Evolutionary conservation across 2,113 vertebrate genomes (phyloP), one percentile per base, ranked within the genome.

Genomic region (Potamarius usumacintae): DNA sequence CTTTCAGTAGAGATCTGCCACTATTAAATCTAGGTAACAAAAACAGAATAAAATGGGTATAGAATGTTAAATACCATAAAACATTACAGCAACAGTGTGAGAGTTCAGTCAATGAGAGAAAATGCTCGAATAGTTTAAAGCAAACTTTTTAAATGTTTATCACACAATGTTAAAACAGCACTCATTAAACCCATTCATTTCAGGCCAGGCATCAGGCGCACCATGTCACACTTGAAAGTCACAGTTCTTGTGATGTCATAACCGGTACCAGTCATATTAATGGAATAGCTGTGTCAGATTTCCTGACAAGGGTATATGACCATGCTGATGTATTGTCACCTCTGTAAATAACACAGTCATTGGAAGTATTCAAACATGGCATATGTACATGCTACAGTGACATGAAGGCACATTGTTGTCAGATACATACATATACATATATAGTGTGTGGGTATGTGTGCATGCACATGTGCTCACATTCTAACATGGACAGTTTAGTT

Each of bases 321-420:
- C 71, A 74, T 74, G 2, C 34, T 74, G 18, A 48, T 48, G 11
- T 34, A 30, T 34, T 71, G 27, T 71, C 14, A 71, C 27, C 15
- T 17, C 67, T 53, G 27, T 53, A 30, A 83, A 83, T 83, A 83
- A n/a, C 82, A 69, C 82, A 67, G 60, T 50, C 62, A 57, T 27
- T 84, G 63, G 82, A 71, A 57, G 7, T 67, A 71, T 71, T 50
- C 48, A 0, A 34, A 52, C 63, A 71, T 25, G 30, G 82, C 60
- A 83, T 50, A 48, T 52, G 48, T 14, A 17, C 82, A 27, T 71
- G 63, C 50, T 84, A 27, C 63, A 30, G 50, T 18, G 25, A 25
- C 48, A 67, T 53, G 25, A n/a, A 53, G 50, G 42, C 52, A 34
- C 27, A 55, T 57, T 55, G 27, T 22, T 81, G 79, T 30, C 18